Base-by-base conservation (phyloP, 2,888 invertebrate species). In the Chloroclysta siterata region DNA sequence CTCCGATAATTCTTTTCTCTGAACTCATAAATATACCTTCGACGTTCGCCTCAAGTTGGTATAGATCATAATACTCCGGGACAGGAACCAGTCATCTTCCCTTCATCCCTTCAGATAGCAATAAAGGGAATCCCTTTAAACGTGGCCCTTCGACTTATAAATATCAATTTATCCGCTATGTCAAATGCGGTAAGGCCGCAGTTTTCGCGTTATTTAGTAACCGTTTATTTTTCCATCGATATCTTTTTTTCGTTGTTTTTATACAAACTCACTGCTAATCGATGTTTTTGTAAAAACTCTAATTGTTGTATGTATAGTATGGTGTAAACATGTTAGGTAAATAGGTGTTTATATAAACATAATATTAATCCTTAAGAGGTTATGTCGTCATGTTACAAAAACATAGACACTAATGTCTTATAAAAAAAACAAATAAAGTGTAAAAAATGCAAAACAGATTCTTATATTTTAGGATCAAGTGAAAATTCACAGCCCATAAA, bases 71-170 rank as follows among this genome's bases (percentile, higher is more conserved):
- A 88, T 90, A 92, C 86, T 87, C 82, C 74, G 82, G 85, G 89
- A 89, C 90, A 88, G 89, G 90, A 87, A 84, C 88, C 89, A 85
- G 81, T 75, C 82, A 81, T 74, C 80, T 81, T 83, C 85, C 87
- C 88, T 85, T 80, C 79, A 82, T 83, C 87, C 87, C 88, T 84
- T 80, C 79, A 82, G 83, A 83, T 83, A 83, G 90, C 90, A 89
- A 93, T 93, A 93, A 93, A 92, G 90, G 88, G 90, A 92, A 92
- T 92, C 91, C 90, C 87, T 88, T 86, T 88, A 89, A 89, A 90
- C 89, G 89, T 84, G 89, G 88, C 90, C 93, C 90, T 89, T 82
- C 77, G 77, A 82, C 89, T 89, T 93, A 92, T 93, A 92, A 92
- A 93, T 93, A 92, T 93, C 91, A 93, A 93, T 93, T 92, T 91